Conservation (phyloP, 2,113 vertebrate species). For the Speoplatyrhinus poulsoni region DNA sequence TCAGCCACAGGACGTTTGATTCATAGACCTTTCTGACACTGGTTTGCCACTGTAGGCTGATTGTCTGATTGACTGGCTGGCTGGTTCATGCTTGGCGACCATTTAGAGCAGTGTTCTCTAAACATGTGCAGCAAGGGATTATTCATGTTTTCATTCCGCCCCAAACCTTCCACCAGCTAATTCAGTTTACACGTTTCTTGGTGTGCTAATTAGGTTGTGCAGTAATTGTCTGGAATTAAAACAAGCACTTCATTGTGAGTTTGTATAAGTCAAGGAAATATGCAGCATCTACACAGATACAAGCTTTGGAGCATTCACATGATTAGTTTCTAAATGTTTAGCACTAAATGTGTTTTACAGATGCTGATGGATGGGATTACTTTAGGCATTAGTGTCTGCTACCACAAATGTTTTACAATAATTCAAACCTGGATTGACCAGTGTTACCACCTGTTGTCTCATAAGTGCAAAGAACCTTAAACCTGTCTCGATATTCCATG, state of each 20-base stretch:
- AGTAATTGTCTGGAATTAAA: too few relatives aligned
- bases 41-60: slow-evolving; percentile 65
- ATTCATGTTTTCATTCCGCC: too few relatives aligned
- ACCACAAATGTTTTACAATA: slow-evolving; percentile 43
- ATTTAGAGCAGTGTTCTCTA: too few relatives aligned
- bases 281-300: neutral
- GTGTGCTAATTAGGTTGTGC: too few relatives aligned
- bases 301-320: too few relatives aligned
- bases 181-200: too few relatives aligned
- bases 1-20: slow-evolving; percentile 57
- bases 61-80: slow-evolving; percentile 45
- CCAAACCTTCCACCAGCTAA: too few relatives aligned
- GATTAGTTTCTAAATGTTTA: slow-evolving; percentile 1
- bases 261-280: slow-evolving; percentile 20
- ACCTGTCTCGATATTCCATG: slow-evolving; percentile 31
- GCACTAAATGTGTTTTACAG: slow-evolving; percentile 28
- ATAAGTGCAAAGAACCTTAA: slow-evolving; percentile 35
- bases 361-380: slow-evolving; percentile 35
- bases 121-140: too few relatives aligned
- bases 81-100: slow-evolving; percentile 31
- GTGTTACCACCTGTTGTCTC: slow-evolving; percentile 49
- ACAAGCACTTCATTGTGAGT: slow-evolving; percentile 5
- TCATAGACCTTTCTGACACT: slow-evolving; percentile 60
- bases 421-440: slow-evolving; percentile 27
- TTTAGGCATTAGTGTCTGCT: slow-evolving; percentile 40